Evolutionary conservation across 2,888 invertebrate species (phyloP), one percentile per base, ranked within the genome.

Genomic region (Brachyptera risi): DNA sequence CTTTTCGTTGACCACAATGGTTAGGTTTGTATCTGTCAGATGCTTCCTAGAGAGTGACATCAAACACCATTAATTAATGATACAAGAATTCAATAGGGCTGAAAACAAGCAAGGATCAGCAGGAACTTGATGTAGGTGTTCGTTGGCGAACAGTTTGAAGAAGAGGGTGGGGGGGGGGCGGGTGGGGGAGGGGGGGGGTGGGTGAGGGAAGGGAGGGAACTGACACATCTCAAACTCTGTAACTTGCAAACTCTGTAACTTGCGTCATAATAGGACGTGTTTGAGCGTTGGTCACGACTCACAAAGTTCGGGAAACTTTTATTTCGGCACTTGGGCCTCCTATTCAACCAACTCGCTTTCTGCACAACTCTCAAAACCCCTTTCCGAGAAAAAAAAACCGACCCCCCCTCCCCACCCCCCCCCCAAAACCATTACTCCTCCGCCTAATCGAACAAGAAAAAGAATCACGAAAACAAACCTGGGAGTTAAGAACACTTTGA

Each of bases 401-500:
- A n/a, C n/a, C n/a, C n/a, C n/a, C n/a, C n/a, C n/a, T n/a, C n/a
- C n/a, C n/a, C n/a, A n/a, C n/a, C 37, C 37, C 23, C 11, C 13
- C 54, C 21, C 13, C 37, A n/a, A 15, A 15, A 4, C 37, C 19
- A 31, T 35, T n/a, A 19, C 5, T 2, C 35, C 31, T 37, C 17
- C 21, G 35, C 19, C 2, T 21, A 37, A 54, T 54, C 54, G 54
- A 37, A 21, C 54, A 31, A 54, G 37, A 51, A 51, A 26, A 24
- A 3, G 27, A 37, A 37, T 35, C 54, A 35, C 24, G 54, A 3
- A 44, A 19, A 37, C 19, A 35, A 54, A 54, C 21, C 37, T 23
- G 37, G 19, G 27, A 51, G 27, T 51, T 51, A 51, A 51, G 27
- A n/a, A 24, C 27, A 27, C 27, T 51, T 51, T 51, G 50, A 51